Evolutionary conservation across 2,888 invertebrate genomes (phyloP).

Genomic region (Acrocera orbiculus): DNA sequence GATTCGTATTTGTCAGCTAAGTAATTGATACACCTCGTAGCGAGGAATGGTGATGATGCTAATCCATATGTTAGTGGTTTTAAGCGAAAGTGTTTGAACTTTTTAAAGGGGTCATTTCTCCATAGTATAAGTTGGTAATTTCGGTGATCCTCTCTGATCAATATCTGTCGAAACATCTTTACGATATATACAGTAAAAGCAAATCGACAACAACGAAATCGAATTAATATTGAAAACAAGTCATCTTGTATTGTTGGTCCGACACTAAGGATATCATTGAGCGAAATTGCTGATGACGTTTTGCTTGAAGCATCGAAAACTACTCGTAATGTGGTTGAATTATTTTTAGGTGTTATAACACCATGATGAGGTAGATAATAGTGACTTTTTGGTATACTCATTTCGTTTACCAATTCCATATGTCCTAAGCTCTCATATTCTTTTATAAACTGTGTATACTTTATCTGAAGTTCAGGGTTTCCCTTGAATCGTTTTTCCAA

Average conservation of each 20-base stretch:
- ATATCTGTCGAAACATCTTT: too few species aligned
- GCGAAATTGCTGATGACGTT: neutral
- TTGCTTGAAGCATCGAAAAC: neutral
- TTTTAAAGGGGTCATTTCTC: too few species aligned
- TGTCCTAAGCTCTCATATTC: neutral
- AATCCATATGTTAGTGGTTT: too few species aligned
- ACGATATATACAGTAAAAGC: neutral
- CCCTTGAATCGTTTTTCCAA: neutral
- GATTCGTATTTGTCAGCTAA: too few species aligned
- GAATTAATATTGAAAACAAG: neutral
- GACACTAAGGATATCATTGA: neutral
- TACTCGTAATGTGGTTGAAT: slow-evolving; percentile 15
- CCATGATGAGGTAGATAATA: slow-evolving; percentile 16
- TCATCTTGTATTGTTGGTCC: neutral
- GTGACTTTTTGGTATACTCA: neutral
- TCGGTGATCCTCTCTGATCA: too few species aligned
- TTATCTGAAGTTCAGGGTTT: neutral
- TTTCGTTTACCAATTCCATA: neutral
- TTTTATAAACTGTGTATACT: neutral
- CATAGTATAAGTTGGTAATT: too few species aligned
- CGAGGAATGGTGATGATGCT: too few species aligned
- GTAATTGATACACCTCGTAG: too few species aligned
- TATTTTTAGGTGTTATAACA: slow-evolving; percentile 14
- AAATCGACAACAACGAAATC: neutral
- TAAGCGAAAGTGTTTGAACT: too few species aligned